These are phyloP conservation scores for Gobionotothen gibberifrons DNA, from an alignment of 2,797 vertebrate species.

Conservation along the genomic window DNA sequence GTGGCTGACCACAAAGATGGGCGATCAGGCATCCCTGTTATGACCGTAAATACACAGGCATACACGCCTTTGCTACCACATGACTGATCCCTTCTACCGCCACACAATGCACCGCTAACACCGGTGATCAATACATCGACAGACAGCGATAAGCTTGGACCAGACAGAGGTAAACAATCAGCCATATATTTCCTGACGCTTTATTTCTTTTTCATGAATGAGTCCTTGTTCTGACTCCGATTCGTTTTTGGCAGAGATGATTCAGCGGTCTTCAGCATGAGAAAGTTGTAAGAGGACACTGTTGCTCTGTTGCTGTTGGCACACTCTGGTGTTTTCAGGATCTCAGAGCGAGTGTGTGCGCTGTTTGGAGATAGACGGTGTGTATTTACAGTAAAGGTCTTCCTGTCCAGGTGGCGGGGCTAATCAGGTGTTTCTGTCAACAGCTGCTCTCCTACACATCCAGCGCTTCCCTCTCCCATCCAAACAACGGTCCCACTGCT, in stretches of 20 bases:
- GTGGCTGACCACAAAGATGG: slow-evolving; percentile 74
- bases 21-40: slow-evolving; percentile 70
- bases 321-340: slow-evolving; percentile 30
- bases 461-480: slow-evolving; percentile 18
- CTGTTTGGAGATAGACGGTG: slow-evolving; percentile 40
- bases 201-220: slow-evolving; percentile 1
- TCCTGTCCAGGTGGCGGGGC: slow-evolving; percentile 58
- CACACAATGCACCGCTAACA: slow-evolving; percentile 68
- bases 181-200: slow-evolving; percentile 26
- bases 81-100: slow-evolving; percentile 63
- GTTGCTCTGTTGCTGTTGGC: slow-evolving; percentile 40
- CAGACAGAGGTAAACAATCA: slow-evolving; percentile 69
- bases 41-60: slow-evolving; percentile 58
- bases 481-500: slow-evolving; percentile 33
- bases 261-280: slow-evolving; percentile 12
- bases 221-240: neutral
- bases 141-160: slow-evolving; percentile 63
- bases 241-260: neutral
- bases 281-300: slow-evolving; percentile 43
- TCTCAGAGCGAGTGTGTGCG: slow-evolving; percentile 6
- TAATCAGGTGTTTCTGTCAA: slow-evolving; percentile 58
- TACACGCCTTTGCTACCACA: slow-evolving; percentile 58
- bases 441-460: slow-evolving; percentile 33
- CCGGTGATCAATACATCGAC: slow-evolving; percentile 61
- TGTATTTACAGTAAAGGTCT: slow-evolving; percentile 56